Percentiles rank a stretch among this genome's conserved stretches.
Conservation (phyloP, 53 echinoderm and acorn worm genomes). For the Henricia sp. region DNA sequence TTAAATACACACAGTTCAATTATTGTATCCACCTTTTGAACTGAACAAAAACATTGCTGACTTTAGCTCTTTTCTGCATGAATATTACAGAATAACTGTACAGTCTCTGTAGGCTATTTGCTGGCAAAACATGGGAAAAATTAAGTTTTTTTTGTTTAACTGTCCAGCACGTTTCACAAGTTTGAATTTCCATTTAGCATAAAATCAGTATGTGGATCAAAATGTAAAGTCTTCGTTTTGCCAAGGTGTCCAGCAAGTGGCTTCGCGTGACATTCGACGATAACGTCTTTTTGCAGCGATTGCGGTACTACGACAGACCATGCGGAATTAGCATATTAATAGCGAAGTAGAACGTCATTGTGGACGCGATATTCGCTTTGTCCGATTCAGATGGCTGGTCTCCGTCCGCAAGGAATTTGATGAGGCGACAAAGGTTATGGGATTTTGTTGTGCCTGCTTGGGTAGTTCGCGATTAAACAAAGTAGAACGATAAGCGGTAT, state of each 20-base stretch:
- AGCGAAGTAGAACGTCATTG: slow-evolving; percentile 21
- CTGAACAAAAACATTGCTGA: too few relatives aligned
- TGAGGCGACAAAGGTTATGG: not conserved
- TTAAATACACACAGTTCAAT: too few relatives aligned
- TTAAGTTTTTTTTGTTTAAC: too few relatives aligned
- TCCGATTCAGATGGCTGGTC: not conserved
- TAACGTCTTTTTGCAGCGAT: slow-evolving; percentile 21
- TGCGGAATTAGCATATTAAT: not conserved
- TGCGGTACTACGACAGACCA: slow-evolving; percentile 16
- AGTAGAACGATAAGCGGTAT: not conserved
- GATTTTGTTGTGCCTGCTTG: not conserved
- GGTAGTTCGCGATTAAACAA: not conserved
- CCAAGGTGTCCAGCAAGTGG: slow-evolving; percentile 49
- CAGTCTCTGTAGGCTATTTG: too few relatives aligned
- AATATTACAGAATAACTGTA: too few relatives aligned
- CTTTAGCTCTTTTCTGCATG: too few relatives aligned
- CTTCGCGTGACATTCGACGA: slow-evolving; percentile 25
- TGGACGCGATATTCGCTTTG: not conserved
- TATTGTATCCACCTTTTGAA: too few relatives aligned
- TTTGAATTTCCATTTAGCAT: too few relatives aligned
- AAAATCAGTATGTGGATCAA: too few relatives aligned
- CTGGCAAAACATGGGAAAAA: too few relatives aligned
- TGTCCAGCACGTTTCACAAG: too few relatives aligned
- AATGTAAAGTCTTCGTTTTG: slow-evolving; percentile 19
- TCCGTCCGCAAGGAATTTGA: not conserved